Conservation (phyloP, 2,797 vertebrate genomes). For the Rhyacichthys aspro region DNA sequence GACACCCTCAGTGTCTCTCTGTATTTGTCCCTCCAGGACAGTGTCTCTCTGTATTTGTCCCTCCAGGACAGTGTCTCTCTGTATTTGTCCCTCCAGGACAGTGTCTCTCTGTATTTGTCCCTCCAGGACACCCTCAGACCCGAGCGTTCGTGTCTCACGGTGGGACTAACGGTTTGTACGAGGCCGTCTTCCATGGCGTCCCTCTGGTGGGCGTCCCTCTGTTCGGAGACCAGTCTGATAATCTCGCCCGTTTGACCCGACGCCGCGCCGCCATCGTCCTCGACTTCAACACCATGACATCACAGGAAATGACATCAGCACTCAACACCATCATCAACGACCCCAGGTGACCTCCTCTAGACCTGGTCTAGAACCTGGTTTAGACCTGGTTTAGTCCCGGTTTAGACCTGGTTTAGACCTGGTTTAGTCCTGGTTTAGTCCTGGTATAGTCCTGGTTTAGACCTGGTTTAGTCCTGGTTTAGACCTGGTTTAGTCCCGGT, state of each 20-base stretch:
- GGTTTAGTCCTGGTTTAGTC: too few species aligned
- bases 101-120: background rate
- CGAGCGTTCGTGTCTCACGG: slow-evolving; percentile 81
- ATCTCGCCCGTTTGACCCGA: slow-evolving; percentile 79
- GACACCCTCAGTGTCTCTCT: too few species aligned
- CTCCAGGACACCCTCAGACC: slow-evolving; percentile 81
- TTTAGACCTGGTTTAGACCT: too few species aligned
- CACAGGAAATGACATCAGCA: slow-evolving; percentile 75
- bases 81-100: too few species aligned
- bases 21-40: too few species aligned
- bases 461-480: too few species aligned
- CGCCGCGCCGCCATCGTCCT: slow-evolving; percentile 81
- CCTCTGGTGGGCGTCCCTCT: slow-evolving; percentile 87
- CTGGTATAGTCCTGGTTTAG: too few species aligned
- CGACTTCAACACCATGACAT: slow-evolving; percentile 76
- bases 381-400: too few species aligned
- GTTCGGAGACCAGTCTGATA: slow-evolving; percentile 84
- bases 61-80: too few species aligned
- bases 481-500: too few species aligned
- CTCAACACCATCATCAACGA: slow-evolving; percentile 49
- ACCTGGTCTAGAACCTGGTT: too few species aligned
- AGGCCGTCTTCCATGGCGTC: slow-evolving; percentile 87
- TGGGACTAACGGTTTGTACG: slow-evolving; percentile 89
- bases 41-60: too few species aligned
- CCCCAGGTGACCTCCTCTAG: slow-evolving; percentile 9